Evolutionary conservation across 2,888 invertebrate genomes (phyloP), one percentile per base, ranked within the genome.

Genomic region (Epinotia brunnichana): DNA sequence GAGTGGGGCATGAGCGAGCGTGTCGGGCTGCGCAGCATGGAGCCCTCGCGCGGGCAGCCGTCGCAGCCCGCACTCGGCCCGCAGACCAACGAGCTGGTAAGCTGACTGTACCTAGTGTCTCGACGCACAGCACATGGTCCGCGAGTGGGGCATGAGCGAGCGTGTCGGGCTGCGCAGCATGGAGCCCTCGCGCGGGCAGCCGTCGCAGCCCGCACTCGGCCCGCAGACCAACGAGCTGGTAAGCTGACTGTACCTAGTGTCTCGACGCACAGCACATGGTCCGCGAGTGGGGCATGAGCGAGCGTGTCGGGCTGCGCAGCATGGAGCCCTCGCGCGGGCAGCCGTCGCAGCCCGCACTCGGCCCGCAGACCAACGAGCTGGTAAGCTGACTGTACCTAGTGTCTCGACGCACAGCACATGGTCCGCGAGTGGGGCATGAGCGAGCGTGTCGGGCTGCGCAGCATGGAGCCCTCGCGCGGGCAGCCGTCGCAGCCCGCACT

Each of bases 1-100:
- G 96, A 96, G 86, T 98, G 96, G 95, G 99, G 99, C 71, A 99
- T 99, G 99, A 99, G 98, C 39, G 99, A 99, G 79, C 97, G 96
- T 90, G 96, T 97, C 73, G 98, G 98, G 0, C 94, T 98, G 17
- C 94, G 97, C 71, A 96, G 97, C 44, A 94, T 97, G 83, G 95
- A 95, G 79, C 80, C 93, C 0, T 81, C 90, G 7, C 88, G 92
- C 69, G 87, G 84, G 24, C 69, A 92, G 11, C 79, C 88, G 57
- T 77, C 86, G 1, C 87, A 87, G 0, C 97, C 96, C 78, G 93
- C 94, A 57, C 90, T 97, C 1, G 97, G 97, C 11, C 96, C 97
- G 2, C 94, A 95, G 78, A 97, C 98, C 53, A 95, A 95, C 72
- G 98, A 98, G 87, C 87, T 95, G 81, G 95, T 95, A 76, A 87